Evolutionary conservation across 2,888 invertebrate genomes (phyloP).

Genomic region (Drosophila yooni): DNA sequence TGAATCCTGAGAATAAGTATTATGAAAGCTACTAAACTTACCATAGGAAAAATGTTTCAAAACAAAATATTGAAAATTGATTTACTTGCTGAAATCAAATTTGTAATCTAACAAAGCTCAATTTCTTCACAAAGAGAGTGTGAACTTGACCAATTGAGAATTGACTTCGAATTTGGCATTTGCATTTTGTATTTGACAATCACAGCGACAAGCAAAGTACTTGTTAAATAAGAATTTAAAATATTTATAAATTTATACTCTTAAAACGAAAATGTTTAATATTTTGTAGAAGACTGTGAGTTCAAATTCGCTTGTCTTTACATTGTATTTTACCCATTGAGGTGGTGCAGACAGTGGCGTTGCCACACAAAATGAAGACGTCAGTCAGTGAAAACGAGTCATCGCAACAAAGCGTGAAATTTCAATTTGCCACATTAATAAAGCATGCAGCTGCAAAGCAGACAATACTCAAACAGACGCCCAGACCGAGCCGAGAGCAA

Average conservation of each 20-base stretch:
- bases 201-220: background rate
- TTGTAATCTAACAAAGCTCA: background rate
- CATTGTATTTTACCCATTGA: background rate
- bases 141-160: background rate
- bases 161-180: background rate
- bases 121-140: background rate
- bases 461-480: conserved; percentile 43
- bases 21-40: background rate
- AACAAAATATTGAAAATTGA: background rate
- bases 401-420: conserved; percentile 65
- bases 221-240: background rate
- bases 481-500: conserved; percentile 17
- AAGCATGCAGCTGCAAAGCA: conserved; percentile 47
- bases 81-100: background rate
- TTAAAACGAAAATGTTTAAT: background rate
- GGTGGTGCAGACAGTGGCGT: background rate
- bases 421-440: conserved; percentile 80
- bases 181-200: background rate
- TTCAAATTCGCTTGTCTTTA: background rate
- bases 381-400: conserved; percentile 12
- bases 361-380: conserved; percentile 19
- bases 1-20: background rate
- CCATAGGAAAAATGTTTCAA: background rate
- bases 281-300: background rate
- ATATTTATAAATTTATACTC: background rate